These are phyloP conservation scores for Cathartes aura DNA, from an alignment of 2,113 vertebrate genomes.

Conservation along the genomic window DNA sequence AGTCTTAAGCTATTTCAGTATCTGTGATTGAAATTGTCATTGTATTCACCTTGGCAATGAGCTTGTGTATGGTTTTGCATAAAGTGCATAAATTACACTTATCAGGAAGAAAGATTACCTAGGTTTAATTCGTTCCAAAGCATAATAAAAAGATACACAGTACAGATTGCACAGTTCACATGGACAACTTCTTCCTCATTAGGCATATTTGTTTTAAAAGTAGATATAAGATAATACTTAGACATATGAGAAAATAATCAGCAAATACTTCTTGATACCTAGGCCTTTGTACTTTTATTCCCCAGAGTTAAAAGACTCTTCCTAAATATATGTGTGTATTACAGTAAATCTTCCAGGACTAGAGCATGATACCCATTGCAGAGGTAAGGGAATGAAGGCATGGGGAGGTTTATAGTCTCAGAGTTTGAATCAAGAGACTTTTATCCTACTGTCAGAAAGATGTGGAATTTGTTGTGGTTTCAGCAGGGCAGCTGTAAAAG, in stretches of 20 bases:
- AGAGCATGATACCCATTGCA: neutral
- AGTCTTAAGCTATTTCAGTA: neutral
- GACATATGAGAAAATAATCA: neutral
- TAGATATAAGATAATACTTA: neutral
- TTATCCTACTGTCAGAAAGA: neutral
- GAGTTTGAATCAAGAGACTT: neutral
- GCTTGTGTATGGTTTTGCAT: neutral
- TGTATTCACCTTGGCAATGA: neutral
- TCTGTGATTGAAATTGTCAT: neutral
- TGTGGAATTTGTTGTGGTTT: neutral
- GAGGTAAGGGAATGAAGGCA: neutral
- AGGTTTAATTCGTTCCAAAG: constrained; percentile 26
- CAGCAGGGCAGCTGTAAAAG: neutral
- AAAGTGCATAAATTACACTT: neutral
- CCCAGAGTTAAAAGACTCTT: neutral
- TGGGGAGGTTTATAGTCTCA: neutral
- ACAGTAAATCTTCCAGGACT: neutral
- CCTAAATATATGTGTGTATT: neutral
- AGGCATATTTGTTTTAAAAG: neutral
- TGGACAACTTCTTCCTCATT: neutral
- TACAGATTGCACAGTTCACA: neutral
- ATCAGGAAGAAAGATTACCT: neutral
- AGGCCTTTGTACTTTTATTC: neutral
- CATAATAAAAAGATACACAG: neutral
- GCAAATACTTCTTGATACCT: neutral